Evolutionary conservation across 2,113 vertebrate species (phyloP).

Genomic region (Peromyscus polionotus): DNA sequence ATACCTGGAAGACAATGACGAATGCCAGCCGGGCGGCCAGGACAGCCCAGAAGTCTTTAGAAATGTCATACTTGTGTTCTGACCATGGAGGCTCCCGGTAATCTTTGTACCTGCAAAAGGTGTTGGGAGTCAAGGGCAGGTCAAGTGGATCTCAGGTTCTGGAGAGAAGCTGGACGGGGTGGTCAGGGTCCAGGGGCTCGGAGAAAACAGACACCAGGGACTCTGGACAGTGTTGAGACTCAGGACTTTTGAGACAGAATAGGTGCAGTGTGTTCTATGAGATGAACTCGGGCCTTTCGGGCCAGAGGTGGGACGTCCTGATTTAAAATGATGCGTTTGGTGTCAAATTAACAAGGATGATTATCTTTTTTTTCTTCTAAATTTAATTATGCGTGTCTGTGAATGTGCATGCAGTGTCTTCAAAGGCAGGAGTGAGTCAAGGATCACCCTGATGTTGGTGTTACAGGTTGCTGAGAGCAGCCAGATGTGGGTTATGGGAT

Average conservation of each 20-base stretch:
- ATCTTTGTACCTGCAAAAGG: slow-evolving; percentile 94
- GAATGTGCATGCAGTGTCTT: not conserved
- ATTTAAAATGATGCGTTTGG: not conserved
- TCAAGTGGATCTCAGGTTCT: fast-evolving
- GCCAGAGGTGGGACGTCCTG: not conserved
- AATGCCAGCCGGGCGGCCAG: slow-evolving; percentile 96
- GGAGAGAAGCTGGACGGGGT: no score
- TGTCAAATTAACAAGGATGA: not conserved
- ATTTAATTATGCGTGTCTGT: not conserved
- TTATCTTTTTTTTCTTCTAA: not conserved
- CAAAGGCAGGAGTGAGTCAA: not conserved
- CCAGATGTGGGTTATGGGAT: not conserved
- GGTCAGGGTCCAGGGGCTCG: not conserved
- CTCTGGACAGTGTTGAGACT: not conserved
- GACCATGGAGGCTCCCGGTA: slow-evolving; percentile 97
- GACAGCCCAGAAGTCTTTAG: slow-evolving; percentile 98
- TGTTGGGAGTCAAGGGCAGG: not conserved
- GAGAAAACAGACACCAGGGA: not conserved
- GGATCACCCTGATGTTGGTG: not conserved
- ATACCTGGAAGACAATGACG: slow-evolving; percentile 97
- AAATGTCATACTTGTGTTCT: slow-evolving; percentile 93
- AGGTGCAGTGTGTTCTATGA: not conserved
- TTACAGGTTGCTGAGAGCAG: not conserved
- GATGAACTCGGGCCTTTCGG: not conserved
- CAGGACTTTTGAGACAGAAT: not conserved